Conservation (phyloP, 2,113 vertebrate genomes). For the Stomatorhinus ivindoensis region DNA sequence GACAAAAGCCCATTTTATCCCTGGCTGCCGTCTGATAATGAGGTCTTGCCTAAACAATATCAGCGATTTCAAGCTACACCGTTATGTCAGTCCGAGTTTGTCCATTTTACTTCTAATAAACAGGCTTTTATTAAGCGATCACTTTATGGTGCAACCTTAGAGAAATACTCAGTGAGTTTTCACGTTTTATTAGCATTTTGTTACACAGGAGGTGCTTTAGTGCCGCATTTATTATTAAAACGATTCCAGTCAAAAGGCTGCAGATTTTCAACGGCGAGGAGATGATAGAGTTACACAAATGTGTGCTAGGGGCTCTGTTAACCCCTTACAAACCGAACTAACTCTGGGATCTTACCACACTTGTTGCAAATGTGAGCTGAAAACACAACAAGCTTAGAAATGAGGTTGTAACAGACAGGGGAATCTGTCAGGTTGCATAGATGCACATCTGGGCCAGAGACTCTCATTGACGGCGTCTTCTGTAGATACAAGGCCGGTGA, state of each 20-base stretch:
- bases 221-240: not conserved
- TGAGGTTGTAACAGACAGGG: not conserved
- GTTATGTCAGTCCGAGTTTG: not conserved
- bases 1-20: constrained; percentile 42
- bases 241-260: not conserved
- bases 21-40: constrained; percentile 1
- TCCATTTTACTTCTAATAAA: not conserved
- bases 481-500: not conserved
- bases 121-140: not conserved
- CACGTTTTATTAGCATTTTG: not conserved
- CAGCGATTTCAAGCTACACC: not conserved
- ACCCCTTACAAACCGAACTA: not conserved
- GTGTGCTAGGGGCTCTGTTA: not conserved
- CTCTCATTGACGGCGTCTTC: not conserved
- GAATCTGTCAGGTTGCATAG: not conserved
- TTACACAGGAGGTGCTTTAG: not conserved
- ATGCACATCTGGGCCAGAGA: not conserved
- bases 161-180: not conserved
- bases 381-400: not conserved
- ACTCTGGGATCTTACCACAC: not conserved
- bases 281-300: not conserved
- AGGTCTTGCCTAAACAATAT: constrained; percentile 6
- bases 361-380: not conserved
- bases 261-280: not conserved
- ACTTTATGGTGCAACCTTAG: not conserved